A percentile compares a stretch with the other conserved stretches of the same genome.
phyloP scores from a whole-genome alignment of 2,113 vertebrate genomes.

The Rutilus rutilus region DNA sequence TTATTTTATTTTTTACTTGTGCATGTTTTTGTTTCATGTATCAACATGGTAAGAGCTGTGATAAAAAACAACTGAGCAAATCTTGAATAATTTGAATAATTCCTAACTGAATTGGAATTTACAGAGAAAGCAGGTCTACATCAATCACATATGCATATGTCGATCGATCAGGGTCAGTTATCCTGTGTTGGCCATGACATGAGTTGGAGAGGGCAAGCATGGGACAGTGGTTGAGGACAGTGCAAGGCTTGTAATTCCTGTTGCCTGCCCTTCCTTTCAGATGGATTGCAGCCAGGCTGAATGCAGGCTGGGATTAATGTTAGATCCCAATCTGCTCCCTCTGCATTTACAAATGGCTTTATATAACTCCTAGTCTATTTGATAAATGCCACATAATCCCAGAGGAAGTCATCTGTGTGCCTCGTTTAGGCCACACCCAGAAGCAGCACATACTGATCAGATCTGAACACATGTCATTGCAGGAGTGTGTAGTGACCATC shows the following conservation, averaged over 20 bases:
- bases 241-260: not conserved
- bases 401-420: slow-evolving; percentile 54
- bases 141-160: not conserved
- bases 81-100: not conserved
- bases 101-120: not conserved
- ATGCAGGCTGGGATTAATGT: slow-evolving; percentile 63
- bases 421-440: slow-evolving; percentile 46
- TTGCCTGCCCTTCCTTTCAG: slow-evolving; percentile 27
- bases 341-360: slow-evolving; percentile 69
- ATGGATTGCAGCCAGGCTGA: slow-evolving; percentile 18
- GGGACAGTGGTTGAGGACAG: not conserved
- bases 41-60: not conserved
- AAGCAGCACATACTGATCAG: slow-evolving; percentile 13
- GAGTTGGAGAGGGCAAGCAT: not conserved
- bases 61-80: not conserved
- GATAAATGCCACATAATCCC: slow-evolving; percentile 59
- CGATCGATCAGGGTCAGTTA: not conserved
- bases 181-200: not conserved
- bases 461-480: slow-evolving; percentile 27
- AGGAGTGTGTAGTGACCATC: not conserved
- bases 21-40: not conserved
- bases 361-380: slow-evolving; percentile 61
- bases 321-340: slow-evolving; percentile 65
- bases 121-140: not conserved
- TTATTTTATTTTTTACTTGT: too few species aligned